Evolutionary conservation across 2,797 vertebrate species (phyloP).

Genomic region (Rhinichthys osculus): DNA sequence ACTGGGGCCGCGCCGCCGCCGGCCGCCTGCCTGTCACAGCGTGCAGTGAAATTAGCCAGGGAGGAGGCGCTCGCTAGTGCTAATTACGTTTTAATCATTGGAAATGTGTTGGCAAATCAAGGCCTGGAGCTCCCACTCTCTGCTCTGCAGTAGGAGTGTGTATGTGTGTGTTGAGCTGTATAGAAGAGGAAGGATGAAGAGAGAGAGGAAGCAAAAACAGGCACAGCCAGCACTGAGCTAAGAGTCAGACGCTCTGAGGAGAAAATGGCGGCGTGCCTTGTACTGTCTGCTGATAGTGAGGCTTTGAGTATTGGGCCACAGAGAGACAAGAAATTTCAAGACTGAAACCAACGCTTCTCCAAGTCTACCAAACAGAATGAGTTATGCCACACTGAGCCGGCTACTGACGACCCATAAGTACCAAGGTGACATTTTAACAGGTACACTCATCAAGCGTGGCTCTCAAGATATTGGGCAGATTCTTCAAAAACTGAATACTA

Average conservation of each 20-base stretch:
- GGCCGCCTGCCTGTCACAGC: constrained; percentile 99
- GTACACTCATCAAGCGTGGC: not conserved
- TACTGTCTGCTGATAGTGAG: constrained; percentile 26
- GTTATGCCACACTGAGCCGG: not conserved
- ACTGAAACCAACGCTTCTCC: not conserved
- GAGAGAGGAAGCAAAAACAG: constrained; percentile 9
- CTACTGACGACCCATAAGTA: not conserved
- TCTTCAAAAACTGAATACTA: not conserved
- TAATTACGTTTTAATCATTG: constrained; percentile 99
- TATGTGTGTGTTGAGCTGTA: constrained; percentile 75
- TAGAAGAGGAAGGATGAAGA: constrained; percentile 14
- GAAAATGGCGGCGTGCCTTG: constrained; percentile 41
- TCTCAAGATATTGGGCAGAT: not conserved
- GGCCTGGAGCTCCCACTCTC: constrained; percentile 89
- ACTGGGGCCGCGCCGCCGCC: constrained; percentile 93
- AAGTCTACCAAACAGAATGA: not conserved
- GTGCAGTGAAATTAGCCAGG: constrained; percentile 99
- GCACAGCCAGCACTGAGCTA: constrained; percentile 7
- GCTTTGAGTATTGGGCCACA: constrained; percentile 12
- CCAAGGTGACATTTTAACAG: constrained; percentile 10
- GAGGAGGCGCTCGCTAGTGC: constrained; percentile 99
- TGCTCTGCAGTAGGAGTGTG: constrained; percentile 85
- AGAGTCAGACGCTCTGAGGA: constrained; percentile 28
- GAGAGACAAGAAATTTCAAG: not conserved
- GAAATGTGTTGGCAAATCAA: constrained; percentile 99